Conservation (phyloP, 2,113 vertebrate genomes). For the Menura novaehollandiae region DNA sequence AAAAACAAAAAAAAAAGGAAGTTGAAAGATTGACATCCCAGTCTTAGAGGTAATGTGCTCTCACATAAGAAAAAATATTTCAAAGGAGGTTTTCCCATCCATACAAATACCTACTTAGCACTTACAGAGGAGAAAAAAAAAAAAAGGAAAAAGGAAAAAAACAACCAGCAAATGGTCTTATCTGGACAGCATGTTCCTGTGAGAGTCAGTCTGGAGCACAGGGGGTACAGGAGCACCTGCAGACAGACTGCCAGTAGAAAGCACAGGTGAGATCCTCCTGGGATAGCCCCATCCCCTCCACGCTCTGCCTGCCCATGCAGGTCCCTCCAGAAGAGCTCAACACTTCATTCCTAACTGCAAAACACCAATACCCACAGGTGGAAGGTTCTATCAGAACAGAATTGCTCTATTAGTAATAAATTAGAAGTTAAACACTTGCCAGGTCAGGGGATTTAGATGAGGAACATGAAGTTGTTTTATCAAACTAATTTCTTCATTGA, state of each 20-base stretch:
- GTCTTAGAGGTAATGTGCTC: neutral
- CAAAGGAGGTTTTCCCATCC: neutral
- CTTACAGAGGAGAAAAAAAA: too few relatives aligned
- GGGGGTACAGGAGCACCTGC: neutral
- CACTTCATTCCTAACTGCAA: neutral
- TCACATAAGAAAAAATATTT: neutral
- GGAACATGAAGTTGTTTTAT: neutral
- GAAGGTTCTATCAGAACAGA: neutral
- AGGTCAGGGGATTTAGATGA: neutral
- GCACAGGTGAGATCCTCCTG: too few relatives aligned
- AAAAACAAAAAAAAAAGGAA: neutral
- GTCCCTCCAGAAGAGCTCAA: neutral
- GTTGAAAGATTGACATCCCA: neutral
- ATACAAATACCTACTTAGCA: neutral
- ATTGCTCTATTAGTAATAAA: neutral
- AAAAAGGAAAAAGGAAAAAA: neutral
- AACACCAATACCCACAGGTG: neutral
- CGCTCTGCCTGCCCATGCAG: rapidly evolving
- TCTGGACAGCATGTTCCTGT: neutral
- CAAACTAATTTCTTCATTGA: neutral
- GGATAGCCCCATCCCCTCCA: rapidly evolving
- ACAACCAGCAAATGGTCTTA: neutral
- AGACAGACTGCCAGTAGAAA: neutral
- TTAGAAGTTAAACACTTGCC: neutral
- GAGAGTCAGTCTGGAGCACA: neutral